Base-by-base conservation (phyloP, 2,888 invertebrate genomes). In the Drosophila multiciliata region DNA sequence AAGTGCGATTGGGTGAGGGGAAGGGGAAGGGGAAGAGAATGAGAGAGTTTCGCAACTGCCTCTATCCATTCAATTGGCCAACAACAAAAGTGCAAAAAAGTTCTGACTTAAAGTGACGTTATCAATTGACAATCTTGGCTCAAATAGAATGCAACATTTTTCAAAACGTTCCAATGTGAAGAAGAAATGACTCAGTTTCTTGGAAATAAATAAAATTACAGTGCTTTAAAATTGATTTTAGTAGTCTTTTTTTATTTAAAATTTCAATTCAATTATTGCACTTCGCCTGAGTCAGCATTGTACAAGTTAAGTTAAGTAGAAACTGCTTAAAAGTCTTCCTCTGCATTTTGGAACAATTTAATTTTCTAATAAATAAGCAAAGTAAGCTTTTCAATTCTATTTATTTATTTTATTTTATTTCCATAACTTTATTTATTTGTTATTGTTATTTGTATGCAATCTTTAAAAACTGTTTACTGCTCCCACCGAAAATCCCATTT, bases 1-100 rank as follows among this genome's bases (percentile, higher is more conserved):
- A 89, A 91, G 81, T 80, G 78, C 68, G 80, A 81, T 15, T 23
- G 3, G 62, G 65, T 67, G 57, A 61, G 11, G 8, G 15, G 23
- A 7, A 12, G 50, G 23, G 29, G 35, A 29, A 15, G 33, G 12
- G 15, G 35, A 20, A 33, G 32, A 23, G 35, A 2, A 53, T 36
- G 36, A 54, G 58, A 49, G 52, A 42, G 38, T 33, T 33, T 38
- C 29, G 45, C 52, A 35, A 42, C 29, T 50, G 42, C 35, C 45
- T 49, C 26, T 26, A 17, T 40, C 20, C 40, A 42, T 36, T 36
- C 60, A 50, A 40, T 17, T 57, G 45, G 17, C 12, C 20, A 57
- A 29, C 20, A 17, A n/a, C 23, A 50, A 36, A 40, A 6, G 20
- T 17, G 6, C 17, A 12, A n/a, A 66, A 66, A 9, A n/a, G 42